These are phyloP conservation scores for Peromyscus attwateri DNA, from an alignment of 2,797 vertebrate genomes.

Conservation along the genomic window DNA sequence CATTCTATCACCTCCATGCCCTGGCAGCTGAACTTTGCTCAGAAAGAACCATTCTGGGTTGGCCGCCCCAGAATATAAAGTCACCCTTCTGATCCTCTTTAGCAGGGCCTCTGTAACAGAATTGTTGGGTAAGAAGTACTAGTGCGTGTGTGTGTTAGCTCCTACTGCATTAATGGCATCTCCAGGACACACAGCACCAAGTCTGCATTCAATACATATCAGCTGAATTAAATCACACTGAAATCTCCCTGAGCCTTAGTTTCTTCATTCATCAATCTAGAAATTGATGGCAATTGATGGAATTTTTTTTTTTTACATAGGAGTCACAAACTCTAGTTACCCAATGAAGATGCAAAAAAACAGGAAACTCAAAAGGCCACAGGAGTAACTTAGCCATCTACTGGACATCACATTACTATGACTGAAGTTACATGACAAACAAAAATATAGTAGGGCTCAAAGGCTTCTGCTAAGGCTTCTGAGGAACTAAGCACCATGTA, in stretches of 20 bases:
- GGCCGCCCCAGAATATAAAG: neutral
- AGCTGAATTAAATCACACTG: neutral
- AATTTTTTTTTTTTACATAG: neutral
- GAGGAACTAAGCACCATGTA: neutral
- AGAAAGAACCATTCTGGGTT: neutral
- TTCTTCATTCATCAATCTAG: neutral
- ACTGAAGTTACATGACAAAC: neutral
- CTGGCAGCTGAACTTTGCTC: neutral
- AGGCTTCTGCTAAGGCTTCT: neutral
- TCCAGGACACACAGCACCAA: fast-evolving
- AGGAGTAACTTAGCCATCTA: neutral
- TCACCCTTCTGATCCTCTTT: neutral
- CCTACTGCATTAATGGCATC: neutral
- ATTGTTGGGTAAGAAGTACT: fast-evolving
- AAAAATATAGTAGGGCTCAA: neutral
- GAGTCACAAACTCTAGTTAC: neutral
- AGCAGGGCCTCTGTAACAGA: fast-evolving
- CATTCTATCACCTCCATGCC: fast-evolving
- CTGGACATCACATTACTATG: neutral
- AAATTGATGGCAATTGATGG: too few relatives aligned
- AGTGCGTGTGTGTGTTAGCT: fast-evolving
- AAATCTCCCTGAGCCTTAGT: neutral
- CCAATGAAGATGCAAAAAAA: neutral
- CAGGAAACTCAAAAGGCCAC: neutral
- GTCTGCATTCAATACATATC: too few relatives aligned